Evolutionary conservation across 37 sponge, comb jelly and placozoan genomes (phyloP), one percentile per base, ranked within the genome.

Genomic region (Theonella swinhoei): DNA sequence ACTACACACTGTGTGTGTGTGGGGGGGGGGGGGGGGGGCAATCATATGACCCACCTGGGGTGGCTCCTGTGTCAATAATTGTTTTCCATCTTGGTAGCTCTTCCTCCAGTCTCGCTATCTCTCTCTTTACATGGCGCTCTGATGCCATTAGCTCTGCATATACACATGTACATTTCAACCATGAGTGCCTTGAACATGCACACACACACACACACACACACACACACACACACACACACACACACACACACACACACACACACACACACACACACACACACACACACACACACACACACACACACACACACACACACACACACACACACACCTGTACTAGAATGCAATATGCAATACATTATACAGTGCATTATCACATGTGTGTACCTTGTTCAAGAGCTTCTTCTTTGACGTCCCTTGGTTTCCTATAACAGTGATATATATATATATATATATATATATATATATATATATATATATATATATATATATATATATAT

Each of bases 41-140:
- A 20, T 24, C n/a, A 28, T n/a, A 14, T 39, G 19, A n/a, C 70
- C 85, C 65, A 84, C 88, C 69, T 42, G 74, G 70, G 8, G 32
- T 19, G 22, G 66, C 54, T 29, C 74, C 82, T 20, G 80, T 68
- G 7, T 94, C 95, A 23, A 95, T 24, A 30, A 90, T 39, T 9
- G 68, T 72, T 39, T 89, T 80, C 91, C 94, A 93, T 61, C 78
- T 79, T 29, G 90, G 87, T 7, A 97, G 61, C 26, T 97, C 94
- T n/a, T 85, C 73, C 84, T 97, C 98, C 34, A 97, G 74, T 30
- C 68, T 63, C 31, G 83, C 30, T n/a, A 97, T 95, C 77, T 95
- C 89, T 29, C 59, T 60, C 80, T 97, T 97, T 42, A 83, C 82
- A 32, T 88, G 80, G 32, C 94, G 76, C 39, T 96, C 94, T 28